Percentiles rank a stretch among this genome's conserved stretches.
These are phyloP conservation scores for Graptemys geographica DNA, from an alignment of 2,797 vertebrate species.

Conservation along the genomic window DNA sequence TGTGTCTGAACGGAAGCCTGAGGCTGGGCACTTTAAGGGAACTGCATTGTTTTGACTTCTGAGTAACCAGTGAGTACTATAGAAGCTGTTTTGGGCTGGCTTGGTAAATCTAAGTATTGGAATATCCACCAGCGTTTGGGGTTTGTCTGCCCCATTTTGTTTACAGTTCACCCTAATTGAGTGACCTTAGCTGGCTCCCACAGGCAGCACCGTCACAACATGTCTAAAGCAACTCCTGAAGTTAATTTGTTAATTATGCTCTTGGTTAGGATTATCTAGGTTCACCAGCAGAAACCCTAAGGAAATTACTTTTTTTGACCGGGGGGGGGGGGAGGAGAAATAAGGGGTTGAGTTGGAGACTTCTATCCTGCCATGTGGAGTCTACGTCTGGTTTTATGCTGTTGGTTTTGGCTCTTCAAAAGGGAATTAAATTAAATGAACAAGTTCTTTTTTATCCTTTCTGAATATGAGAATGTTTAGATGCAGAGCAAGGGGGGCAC, in stretches of 20 bases:
- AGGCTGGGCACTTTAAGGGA: too few relatives aligned
- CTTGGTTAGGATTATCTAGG: slow-evolving; percentile 47
- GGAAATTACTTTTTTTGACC: slow-evolving; percentile 43
- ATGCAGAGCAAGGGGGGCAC: slow-evolving; percentile 16
- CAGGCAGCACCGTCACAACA: neutral
- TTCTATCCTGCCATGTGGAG: slow-evolving; percentile 38
- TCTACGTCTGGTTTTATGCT: slow-evolving; percentile 60
- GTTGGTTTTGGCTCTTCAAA: slow-evolving; percentile 66
- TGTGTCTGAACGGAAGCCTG: too few relatives aligned
- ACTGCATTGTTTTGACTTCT: too few relatives aligned
- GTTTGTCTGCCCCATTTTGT: too few relatives aligned
- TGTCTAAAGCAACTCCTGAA: neutral
- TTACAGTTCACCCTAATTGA: too few relatives aligned
- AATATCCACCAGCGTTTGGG: too few relatives aligned
- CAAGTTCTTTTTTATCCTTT: slow-evolving; percentile 61
- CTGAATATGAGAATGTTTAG: slow-evolving; percentile 48
- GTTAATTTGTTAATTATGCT: slow-evolving; percentile 38
- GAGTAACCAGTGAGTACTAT: too few relatives aligned
- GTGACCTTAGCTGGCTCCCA: too few relatives aligned
- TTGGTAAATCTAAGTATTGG: too few relatives aligned
- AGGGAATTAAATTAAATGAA: slow-evolving; percentile 64
- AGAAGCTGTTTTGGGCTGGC: too few relatives aligned
- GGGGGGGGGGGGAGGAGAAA: neutral
- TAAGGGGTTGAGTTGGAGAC: neutral
- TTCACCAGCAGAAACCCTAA: slow-evolving; percentile 58